These are phyloP conservation scores for Astyanax mexicanus DNA, from an alignment of 2,797 vertebrate species.

Conservation along the genomic window DNA sequence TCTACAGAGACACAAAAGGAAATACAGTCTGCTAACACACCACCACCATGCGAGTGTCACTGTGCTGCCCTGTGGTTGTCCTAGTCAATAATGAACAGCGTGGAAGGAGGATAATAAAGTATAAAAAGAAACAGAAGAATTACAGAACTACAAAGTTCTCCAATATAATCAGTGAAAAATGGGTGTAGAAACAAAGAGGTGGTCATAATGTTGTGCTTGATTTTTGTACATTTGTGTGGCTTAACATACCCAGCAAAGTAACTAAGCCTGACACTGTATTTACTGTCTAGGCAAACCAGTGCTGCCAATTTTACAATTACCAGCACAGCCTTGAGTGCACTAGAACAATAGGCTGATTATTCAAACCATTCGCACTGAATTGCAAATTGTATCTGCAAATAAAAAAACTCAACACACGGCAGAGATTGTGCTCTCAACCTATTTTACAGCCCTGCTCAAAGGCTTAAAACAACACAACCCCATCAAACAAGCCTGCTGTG, in stretches of 20 bases:
- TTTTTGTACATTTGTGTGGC: no score
- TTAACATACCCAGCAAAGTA: background rate
- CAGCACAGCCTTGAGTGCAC: background rate
- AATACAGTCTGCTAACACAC: no score
- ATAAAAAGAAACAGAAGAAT: no score
- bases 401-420: background rate
- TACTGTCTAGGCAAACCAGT: background rate
- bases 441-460: constrained; percentile 18
- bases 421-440: constrained; percentile 12
- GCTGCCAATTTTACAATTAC: background rate
- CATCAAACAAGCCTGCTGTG: constrained; percentile 20
- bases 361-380: background rate
- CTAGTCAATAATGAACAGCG: no score
- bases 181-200: no score
- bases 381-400: background rate
- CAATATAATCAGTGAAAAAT: no score
- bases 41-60: no score
- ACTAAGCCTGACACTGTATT: background rate
- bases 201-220: no score
- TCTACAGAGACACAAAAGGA: no score
- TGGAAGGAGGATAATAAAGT: no score
- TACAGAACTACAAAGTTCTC: no score
- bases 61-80: no score
- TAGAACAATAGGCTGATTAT: background rate
- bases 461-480: constrained; percentile 15